phyloP scores from a whole-genome alignment of 2,113 vertebrate genomes.

The Orthonyx spaldingii region DNA sequence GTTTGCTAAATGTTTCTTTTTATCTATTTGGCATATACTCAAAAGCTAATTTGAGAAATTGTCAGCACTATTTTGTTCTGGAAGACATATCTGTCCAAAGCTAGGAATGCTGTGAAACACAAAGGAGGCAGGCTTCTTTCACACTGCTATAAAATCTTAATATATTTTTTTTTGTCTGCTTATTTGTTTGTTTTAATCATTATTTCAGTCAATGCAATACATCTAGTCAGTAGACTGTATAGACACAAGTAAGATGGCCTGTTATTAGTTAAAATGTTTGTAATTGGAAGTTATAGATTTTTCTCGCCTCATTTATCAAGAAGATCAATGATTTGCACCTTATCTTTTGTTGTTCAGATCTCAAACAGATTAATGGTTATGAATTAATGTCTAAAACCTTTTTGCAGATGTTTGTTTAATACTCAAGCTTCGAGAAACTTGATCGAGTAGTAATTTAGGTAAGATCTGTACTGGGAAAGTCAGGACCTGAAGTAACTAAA shows the following conservation, averaged over 20 bases:
- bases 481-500: not conserved
- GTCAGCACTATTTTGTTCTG: not conserved
- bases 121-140: not conserved
- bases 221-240: not conserved
- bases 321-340: not conserved
- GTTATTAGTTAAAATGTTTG: not conserved
- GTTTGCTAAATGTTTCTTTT: not conserved
- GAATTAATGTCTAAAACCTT: not conserved
- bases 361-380: not conserved
- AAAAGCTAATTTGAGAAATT: not conserved
- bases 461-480: not conserved
- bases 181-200: not conserved
- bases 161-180: not conserved
- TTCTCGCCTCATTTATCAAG: not conserved
- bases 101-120: not conserved
- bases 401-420: not conserved
- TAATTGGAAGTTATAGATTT: not conserved
- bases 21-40: not conserved
- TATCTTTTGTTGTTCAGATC: not conserved
- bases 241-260: not conserved
- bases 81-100: not conserved
- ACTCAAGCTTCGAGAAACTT: not conserved
- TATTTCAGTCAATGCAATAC: not conserved
- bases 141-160: not conserved
- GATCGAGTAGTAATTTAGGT: not conserved